These are phyloP conservation scores for Macquaria australasica DNA, from an alignment of 2,113 vertebrate species.

Conservation along the genomic window DNA sequence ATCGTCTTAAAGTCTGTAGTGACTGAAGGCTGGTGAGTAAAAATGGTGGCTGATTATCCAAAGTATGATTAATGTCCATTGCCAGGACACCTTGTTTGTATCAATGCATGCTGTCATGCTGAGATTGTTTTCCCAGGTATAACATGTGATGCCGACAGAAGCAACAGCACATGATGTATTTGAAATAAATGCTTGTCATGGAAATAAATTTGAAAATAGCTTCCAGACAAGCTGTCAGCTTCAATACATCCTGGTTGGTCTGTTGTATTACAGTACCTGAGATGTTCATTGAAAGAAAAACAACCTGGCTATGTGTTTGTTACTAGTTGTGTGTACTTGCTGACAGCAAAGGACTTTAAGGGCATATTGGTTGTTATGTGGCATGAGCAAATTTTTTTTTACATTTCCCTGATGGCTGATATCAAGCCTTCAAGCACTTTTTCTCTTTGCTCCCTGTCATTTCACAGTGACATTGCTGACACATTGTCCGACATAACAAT, in stretches of 20 bases:
- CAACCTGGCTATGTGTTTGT: conserved; percentile 41
- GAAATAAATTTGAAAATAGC: conserved; percentile 80
- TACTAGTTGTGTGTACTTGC: conserved; percentile 38
- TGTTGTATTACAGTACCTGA: conserved; percentile 62
- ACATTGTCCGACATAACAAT: conserved; percentile 50
- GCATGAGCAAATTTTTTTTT: conserved; percentile 29
- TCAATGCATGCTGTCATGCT: conserved; percentile 64
- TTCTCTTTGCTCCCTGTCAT: conserved; percentile 50
- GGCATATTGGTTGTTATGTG: conserved; percentile 57
- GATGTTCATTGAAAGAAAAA: conserved; percentile 66
- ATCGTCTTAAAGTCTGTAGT: not conserved
- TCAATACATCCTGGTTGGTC: conserved; percentile 63
- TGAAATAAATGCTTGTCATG: conserved; percentile 80
- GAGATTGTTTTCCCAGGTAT: conserved; percentile 33
- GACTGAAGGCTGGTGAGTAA: conserved; percentile 16
- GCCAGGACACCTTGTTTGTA: conserved; percentile 68
- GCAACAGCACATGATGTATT: conserved; percentile 72
- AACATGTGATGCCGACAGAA: conserved; percentile 53
- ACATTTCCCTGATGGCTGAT: conserved; percentile 54
- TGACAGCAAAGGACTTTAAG: conserved; percentile 76
- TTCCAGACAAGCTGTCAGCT: conserved; percentile 76
- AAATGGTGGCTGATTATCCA: conserved; percentile 64
- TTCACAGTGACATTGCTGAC: conserved; percentile 38
- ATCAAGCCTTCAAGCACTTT: conserved; percentile 45
- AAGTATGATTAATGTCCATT: conserved; percentile 79